Base-by-base conservation (phyloP, 2,797 vertebrate genomes). In the Malurus splendens region DNA sequence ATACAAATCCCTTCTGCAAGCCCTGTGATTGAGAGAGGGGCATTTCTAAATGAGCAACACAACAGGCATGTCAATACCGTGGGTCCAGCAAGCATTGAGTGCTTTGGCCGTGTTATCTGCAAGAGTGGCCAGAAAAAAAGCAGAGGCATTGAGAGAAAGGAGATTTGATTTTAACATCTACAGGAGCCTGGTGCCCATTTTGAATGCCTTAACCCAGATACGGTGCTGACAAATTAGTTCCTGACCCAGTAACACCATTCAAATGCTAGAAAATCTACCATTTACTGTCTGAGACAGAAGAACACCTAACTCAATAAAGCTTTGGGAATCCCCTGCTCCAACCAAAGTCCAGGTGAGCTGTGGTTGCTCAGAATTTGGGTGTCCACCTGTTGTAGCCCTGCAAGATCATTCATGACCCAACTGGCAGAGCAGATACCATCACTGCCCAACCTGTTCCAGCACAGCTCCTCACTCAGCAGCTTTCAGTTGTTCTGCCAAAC, bases 401-500 rank as follows among this genome's bases (percentile, higher is more conserved):
- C 0, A 8, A 81, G 79, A 56, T 60, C 8, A 14, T 70, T 94
- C 92, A 23, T 80, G 93, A 93, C 65, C 76, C 70, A 56, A 56
- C 92, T 0, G 12, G 91, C 36, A 90, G 77, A 73, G 78, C 71
- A 93, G 91, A 92, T 92, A 81, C 48, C 87, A 90, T 87, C 87
- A 4, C 28, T 85, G 1, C 8, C 59, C 81, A 86, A 6, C 94
- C 79, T 90, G 95, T 61, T 65, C 65, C 82, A 78, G 75, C 95
- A 75, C 73, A 81, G 86, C 68, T 82, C 90, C 70, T 65, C 73
- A 52, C 28, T 9, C 68, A 80, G 6, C n/a, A 32, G 70, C 79
- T 70, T 33, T 92, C 93, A 92, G 86, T 92, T 93, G 25, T 89
- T 81, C 62, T 91, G 90, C 94, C 93, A 95, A 66, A 82, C 66